These are phyloP conservation scores for Streblospio benedicti DNA, from an alignment of 1,140 invertebrate species.

Conservation along the genomic window DNA sequence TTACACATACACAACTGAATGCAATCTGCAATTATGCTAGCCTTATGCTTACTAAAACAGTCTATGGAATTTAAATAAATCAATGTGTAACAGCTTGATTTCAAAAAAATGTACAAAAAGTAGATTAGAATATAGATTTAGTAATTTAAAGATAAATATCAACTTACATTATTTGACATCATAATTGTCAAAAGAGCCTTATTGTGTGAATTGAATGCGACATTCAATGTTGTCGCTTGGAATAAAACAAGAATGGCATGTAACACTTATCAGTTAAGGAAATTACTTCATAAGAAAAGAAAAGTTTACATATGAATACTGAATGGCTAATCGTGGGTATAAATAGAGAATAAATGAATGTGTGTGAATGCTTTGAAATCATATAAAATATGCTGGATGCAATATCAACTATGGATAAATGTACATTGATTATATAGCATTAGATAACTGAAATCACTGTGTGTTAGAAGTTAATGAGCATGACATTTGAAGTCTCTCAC, in stretches of 20 bases:
- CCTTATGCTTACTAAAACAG: too few species aligned
- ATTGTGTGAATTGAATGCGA: conserved; percentile 98
- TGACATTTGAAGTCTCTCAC: neutral
- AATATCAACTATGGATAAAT: neutral
- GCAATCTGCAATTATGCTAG: too few species aligned
- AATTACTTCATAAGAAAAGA: conserved; percentile 21
- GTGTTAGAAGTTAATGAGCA: neutral
- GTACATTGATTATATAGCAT: neutral
- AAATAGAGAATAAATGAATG: neutral
- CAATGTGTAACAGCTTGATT: too few species aligned
- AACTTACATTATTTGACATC: conserved; percentile 99
- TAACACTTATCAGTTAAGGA: conserved; percentile 59
- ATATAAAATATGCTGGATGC: neutral
- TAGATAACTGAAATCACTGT: neutral
- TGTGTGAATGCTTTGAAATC: neutral
- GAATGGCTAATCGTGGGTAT: neutral
- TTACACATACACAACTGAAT: too few species aligned
- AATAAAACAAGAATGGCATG: conserved; percentile 81
- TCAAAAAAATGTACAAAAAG: too few species aligned
- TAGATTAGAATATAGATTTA: too few species aligned
- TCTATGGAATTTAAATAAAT: too few species aligned
- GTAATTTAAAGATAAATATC: too few species aligned
- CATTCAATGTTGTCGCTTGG: conserved; percentile 91
- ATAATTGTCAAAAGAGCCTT: conserved; percentile 95
- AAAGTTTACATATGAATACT: neutral